A percentile compares a stretch with the other conserved stretches of the same genome.
These are phyloP conservation scores for Anomalospiza imberbis DNA, from an alignment of 2,797 vertebrate species.

Conservation along the genomic window DNA sequence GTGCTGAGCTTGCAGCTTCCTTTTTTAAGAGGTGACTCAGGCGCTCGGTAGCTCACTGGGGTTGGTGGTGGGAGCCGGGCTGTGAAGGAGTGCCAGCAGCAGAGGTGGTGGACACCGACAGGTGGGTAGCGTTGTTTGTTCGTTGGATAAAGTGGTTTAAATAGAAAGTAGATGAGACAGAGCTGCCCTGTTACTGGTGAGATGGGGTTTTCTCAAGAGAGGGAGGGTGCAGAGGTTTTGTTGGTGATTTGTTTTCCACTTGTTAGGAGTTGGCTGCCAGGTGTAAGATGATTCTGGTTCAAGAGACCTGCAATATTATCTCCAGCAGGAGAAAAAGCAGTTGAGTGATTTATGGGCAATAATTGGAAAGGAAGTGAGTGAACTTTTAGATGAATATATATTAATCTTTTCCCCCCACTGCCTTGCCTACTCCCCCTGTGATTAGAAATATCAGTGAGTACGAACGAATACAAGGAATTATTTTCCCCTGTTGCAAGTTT, in stretches of 20 bases:
- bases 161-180: not conserved
- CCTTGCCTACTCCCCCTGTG: not conserved
- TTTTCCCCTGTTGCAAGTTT: not conserved
- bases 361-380: not conserved
- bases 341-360: not conserved
- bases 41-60: conserved; percentile 18
- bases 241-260: not conserved
- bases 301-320: not conserved
- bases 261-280: not conserved
- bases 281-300: not conserved
- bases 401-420: not conserved
- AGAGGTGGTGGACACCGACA: conserved; percentile 49
- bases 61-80: conserved; percentile 3
- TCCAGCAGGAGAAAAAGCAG: not conserved
- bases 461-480: not conserved
- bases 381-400: not conserved
- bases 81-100: conserved; percentile 13
- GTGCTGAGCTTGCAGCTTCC: conserved; percentile 74
- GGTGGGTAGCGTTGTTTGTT: conserved; percentile 53
- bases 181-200: not conserved
- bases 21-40: conserved; percentile 61
- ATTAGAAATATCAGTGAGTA: not conserved
- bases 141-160: not conserved
- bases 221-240: not conserved
- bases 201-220: not conserved